Percentiles rank a stretch among this genome's conserved stretches.
phyloP scores from a whole-genome alignment of 2,888 invertebrate species.

The Melanotus villosus region DNA sequence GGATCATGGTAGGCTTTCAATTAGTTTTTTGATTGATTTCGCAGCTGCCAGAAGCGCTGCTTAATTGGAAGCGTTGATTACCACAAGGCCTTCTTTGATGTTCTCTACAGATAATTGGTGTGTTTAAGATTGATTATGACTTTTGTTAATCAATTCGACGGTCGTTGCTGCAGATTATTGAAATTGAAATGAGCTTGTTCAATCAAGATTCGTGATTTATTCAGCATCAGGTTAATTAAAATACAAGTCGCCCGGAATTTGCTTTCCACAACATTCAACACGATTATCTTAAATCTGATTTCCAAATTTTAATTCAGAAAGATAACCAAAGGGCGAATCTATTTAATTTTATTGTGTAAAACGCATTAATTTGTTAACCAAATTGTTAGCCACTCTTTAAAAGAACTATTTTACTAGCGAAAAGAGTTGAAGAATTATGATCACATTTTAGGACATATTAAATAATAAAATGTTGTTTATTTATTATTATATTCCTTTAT shows the following conservation, averaged over 20 bases:
- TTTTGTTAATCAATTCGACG: conserved; percentile 64
- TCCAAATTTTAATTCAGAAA: conserved; percentile 15
- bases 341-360: conserved; percentile 18
- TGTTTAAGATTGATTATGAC: conserved; percentile 68
- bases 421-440: too few relatives aligned
- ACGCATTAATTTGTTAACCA: conserved; percentile 11
- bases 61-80: conserved; percentile 69
- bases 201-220: conserved; percentile 46
- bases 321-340: background rate
- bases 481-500: too few relatives aligned
- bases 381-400: background rate
- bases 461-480: too few relatives aligned
- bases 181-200: conserved; percentile 49
- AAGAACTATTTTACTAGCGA: too few relatives aligned
- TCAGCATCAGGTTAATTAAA: conserved; percentile 44
- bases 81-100: conserved; percentile 65
- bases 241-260: conserved; percentile 30
- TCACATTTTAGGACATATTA: too few relatives aligned
- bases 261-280: conserved; percentile 22
- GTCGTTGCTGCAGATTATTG: conserved; percentile 48
- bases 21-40: conserved; percentile 69
- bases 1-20: conserved; percentile 67
- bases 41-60: conserved; percentile 66
- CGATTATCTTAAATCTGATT: conserved; percentile 31
- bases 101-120: conserved; percentile 66